A percentile compares a stretch with the other conserved stretches of the same genome.
Conservation (phyloP, 37 sponge, comb jelly and placozoan species). For the Cliona cf. orientalis region DNA sequence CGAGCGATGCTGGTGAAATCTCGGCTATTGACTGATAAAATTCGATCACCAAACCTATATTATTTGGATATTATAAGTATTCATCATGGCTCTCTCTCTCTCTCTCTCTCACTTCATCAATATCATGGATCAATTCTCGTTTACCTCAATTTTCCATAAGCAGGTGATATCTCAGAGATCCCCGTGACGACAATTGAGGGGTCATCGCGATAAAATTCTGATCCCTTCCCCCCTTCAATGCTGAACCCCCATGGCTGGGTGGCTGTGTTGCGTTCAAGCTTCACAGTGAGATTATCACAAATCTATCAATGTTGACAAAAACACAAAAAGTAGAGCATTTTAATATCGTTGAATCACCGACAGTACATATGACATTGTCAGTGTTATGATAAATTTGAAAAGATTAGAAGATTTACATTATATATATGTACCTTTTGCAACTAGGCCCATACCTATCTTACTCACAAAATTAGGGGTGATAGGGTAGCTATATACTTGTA, state of each 20-base stretch:
- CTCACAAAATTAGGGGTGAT: too few species aligned
- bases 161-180: conserved; percentile 40
- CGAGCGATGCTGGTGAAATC: conserved; percentile 17
- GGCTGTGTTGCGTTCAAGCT: background rate
- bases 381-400: too few species aligned
- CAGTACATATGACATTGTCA: too few species aligned
- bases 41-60: conserved; percentile 44
- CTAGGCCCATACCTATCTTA: too few species aligned
- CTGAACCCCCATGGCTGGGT: conserved; percentile 65
- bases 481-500: too few species aligned
- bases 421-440: too few species aligned
- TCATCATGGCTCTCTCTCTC: background rate
- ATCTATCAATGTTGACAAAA: too few species aligned
- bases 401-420: too few species aligned
- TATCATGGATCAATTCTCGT: background rate
- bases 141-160: conserved; percentile 31
- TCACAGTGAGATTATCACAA: conserved; percentile 6
- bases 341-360: too few species aligned
- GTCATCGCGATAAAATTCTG: conserved; percentile 40
- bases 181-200: conserved; percentile 59
- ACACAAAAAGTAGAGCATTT: too few species aligned
- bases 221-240: conserved; percentile 48
- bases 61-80: background rate
- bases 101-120: background rate
- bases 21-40: conserved; percentile 7